Percentiles rank a stretch among this genome's conserved stretches.
phyloP scores from a whole-genome alignment of 2,113 vertebrate species.

The Puma concolor region DNA sequence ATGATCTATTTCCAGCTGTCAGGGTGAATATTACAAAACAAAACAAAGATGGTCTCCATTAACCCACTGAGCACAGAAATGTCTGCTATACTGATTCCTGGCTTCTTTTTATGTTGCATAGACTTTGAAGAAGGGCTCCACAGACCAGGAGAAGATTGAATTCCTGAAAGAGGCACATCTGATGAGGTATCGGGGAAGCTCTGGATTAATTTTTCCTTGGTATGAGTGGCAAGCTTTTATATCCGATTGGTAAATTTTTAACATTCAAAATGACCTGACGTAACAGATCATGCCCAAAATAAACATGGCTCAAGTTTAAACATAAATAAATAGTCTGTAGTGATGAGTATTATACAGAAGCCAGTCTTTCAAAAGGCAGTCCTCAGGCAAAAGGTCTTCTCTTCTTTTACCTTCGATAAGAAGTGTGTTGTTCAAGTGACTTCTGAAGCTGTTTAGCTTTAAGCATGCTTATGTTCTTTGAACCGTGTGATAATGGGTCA shows the following conservation, averaged over 20 bases:
- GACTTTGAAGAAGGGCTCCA: slow-evolving; percentile 88
- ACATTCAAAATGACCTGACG: not conserved
- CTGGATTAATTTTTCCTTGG: not conserved
- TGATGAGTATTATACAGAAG: not conserved
- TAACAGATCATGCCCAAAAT: not conserved
- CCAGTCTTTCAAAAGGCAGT: not conserved
- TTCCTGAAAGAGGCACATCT: slow-evolving; percentile 90
- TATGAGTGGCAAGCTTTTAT: not conserved
- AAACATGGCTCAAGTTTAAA: not conserved
- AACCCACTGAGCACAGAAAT: not conserved
- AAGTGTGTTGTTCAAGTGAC: not conserved
- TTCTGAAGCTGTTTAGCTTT: not conserved
- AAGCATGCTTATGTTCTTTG: not conserved
- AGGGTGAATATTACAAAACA: not conserved
- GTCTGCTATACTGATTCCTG: not conserved
- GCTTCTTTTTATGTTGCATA: slow-evolving; percentile 75
- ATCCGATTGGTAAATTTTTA: not conserved
- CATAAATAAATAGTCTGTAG: not conserved
- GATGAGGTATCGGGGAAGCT: slow-evolving; percentile 85
- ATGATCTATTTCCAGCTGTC: not conserved
- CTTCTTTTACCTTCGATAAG: not conserved
- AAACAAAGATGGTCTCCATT: not conserved
- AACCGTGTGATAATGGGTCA: not conserved
- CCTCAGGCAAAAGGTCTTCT: not conserved
- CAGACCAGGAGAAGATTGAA: slow-evolving; percentile 86